These are phyloP conservation scores for Morpho achilles DNA, from an alignment of 2,888 invertebrate species.

Conservation along the genomic window DNA sequence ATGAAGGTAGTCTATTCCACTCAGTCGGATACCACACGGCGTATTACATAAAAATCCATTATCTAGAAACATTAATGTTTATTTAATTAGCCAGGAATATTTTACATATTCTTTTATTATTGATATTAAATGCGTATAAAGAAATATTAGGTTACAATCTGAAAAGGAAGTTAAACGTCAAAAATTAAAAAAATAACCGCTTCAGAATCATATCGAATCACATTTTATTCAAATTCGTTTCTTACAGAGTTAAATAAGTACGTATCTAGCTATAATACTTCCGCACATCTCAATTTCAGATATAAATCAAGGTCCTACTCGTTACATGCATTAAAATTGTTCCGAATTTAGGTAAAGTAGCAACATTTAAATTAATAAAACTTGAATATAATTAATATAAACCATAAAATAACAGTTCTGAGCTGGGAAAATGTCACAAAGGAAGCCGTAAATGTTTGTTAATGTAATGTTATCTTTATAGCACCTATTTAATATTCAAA, in stretches of 20 bases:
- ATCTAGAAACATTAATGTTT: too few relatives aligned
- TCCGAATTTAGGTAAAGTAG: constrained; percentile 5
- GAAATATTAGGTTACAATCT: background rate
- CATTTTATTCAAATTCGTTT: too few relatives aligned
- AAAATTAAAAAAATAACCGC: background rate
- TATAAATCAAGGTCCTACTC: constrained; percentile 5
- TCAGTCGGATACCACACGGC: too few relatives aligned
- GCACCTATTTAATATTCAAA: constrained; percentile 25
- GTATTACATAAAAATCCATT: too few relatives aligned
- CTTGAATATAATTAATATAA: constrained; percentile 3
- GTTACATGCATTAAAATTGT: background rate
- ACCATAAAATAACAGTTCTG: constrained; percentile 17
- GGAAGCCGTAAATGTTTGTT: constrained; percentile 19
- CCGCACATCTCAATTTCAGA: background rate
- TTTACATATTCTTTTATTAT: too few relatives aligned
- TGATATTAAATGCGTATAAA: too few relatives aligned
- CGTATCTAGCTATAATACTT: background rate
- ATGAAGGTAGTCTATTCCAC: too few relatives aligned
- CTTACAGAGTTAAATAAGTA: too few relatives aligned
- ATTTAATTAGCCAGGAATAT: too few relatives aligned
- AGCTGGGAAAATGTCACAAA: constrained; percentile 25
- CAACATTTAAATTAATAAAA: constrained; percentile 4
- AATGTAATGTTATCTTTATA: constrained; percentile 33
- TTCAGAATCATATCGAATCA: too few relatives aligned
- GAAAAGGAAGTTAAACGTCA: background rate